Base-by-base conservation (phyloP, 35 echinoderm and acorn worm genomes). In the Apostichopus parvimensis region DNA sequence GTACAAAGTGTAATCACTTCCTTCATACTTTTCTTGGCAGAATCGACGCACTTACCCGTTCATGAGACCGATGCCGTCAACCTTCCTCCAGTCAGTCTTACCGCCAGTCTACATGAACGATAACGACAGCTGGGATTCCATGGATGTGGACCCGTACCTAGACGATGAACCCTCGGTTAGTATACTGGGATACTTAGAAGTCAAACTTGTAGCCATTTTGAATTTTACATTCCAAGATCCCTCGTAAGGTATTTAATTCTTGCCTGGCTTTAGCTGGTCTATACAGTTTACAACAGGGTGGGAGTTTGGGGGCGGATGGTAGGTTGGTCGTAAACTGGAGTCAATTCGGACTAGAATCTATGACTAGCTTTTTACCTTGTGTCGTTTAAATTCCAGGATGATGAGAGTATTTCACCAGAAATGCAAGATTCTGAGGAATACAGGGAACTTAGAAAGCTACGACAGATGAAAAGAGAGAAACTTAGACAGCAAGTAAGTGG, bases 21-120 rank as follows among this genome's bases (percentile, higher is more conserved):
- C 26, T 89, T 12, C 34, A 4, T 45, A 45, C 34, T 45, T 45
- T 45, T 3, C 55, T 22, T 77, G 53, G 80, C 85, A 92, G 73
- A 91, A 73, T 62, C 56, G 94, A 22, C 90, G 57, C 53, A 18
- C 65, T 21, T 77, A 95, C 86, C 93, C 94, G 5, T 98, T 92
- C 60, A 95, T 83, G 57, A 95, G 92, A 76, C 92, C 88, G 5
- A 45, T 93, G 15, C 89, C 92, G 23, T 98, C 96, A 8, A 98
- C 96, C 22, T 95, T 98, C 77, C 92, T 98, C 15, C 94, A 95
- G 94, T 95, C 96, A 12, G 58, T 95, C 17, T 53, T 59, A 34
- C 93, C 96, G 0, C 96, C 96, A 13, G 96, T 98, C 4, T 94
- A 88, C 56, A 98, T 98, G 96, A 54, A 78, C 12, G 95, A 94